Evolutionary conservation across 2,888 invertebrate genomes (phyloP).

Genomic region (Temnothorax unifasciatus): DNA sequence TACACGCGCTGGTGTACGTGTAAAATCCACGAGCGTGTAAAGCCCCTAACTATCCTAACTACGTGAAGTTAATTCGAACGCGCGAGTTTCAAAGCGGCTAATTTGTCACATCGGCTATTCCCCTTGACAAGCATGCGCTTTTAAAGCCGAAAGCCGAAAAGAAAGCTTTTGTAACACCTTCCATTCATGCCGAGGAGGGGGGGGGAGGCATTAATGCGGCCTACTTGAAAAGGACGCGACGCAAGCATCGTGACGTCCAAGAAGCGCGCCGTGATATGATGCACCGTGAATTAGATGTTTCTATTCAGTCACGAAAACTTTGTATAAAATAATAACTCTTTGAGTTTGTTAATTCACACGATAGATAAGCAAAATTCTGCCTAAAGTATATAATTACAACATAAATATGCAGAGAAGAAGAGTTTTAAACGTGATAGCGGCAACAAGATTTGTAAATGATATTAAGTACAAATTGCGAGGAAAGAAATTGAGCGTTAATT

Average conservation of each 20-base stretch:
- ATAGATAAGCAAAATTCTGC: not conserved
- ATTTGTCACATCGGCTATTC: constrained; percentile 53
- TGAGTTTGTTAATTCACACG: not conserved
- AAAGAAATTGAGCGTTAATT: not conserved
- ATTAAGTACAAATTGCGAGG: not conserved
- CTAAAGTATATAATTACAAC: not conserved
- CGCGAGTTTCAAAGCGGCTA: constrained; percentile 46
- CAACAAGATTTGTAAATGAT: not conserved
- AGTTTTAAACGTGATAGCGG: not conserved
- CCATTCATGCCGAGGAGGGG: constrained; percentile 3
- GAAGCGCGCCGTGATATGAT: not conserved
- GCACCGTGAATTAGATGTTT: not conserved
- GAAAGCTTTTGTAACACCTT: constrained; percentile 40
- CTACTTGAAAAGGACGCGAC: constrained; percentile 11
- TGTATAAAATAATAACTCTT: not conserved
- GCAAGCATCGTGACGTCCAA: not conserved
- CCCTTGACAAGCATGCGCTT: constrained; percentile 32
- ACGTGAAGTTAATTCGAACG: constrained; percentile 43
- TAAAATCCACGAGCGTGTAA: constrained; percentile 33
- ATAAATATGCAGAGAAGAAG: not conserved
- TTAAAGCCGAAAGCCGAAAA: constrained; percentile 35
- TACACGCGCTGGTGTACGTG: not conserved
- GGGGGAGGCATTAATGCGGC: constrained; percentile 22
- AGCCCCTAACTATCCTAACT: constrained; percentile 48
- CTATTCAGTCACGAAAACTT: not conserved